These are phyloP conservation scores for Microctenopoma stevenorrisi DNA, from an alignment of 2,797 vertebrate genomes.

Conservation along the genomic window DNA sequence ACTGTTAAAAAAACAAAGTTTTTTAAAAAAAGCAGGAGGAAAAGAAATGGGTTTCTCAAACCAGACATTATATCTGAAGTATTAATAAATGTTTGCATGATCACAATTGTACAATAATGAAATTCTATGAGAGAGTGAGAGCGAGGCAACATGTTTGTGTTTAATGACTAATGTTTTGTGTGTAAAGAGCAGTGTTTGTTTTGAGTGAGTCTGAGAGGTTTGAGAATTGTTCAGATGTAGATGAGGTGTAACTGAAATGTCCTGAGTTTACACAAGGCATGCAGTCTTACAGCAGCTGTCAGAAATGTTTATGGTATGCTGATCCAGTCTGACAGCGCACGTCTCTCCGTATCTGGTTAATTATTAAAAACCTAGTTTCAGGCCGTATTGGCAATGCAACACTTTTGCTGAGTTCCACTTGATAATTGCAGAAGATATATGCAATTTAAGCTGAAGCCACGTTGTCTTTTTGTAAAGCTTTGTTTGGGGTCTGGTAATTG, in stretches of 20 bases:
- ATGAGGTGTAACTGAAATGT: conserved; percentile 38
- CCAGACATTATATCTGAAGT: background rate
- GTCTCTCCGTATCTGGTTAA: background rate
- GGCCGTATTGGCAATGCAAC: background rate
- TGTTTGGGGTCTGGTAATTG: background rate
- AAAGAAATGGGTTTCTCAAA: background rate
- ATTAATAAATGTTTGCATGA: background rate
- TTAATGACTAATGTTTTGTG: background rate
- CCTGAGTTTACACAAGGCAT: conserved; percentile 8
- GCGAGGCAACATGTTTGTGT: background rate
- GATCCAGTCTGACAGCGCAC: conserved; percentile 1
- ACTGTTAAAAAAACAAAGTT: background rate
- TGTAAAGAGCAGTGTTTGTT: conserved; percentile 18
- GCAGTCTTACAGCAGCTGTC: conserved; percentile 5
- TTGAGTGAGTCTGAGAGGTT: conserved; percentile 27
- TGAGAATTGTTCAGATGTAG: background rate
- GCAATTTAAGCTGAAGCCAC: background rate
- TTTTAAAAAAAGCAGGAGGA: background rate
- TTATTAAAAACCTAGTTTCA: conserved; percentile 3
- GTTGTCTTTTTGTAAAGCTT: background rate
- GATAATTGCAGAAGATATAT: background rate
- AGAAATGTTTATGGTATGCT: background rate
- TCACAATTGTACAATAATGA: background rate
- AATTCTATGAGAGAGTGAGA: background rate
- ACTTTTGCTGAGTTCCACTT: background rate